phyloP scores from a whole-genome alignment of 2,797 vertebrate species.

The Scarus forsteni region DNA sequence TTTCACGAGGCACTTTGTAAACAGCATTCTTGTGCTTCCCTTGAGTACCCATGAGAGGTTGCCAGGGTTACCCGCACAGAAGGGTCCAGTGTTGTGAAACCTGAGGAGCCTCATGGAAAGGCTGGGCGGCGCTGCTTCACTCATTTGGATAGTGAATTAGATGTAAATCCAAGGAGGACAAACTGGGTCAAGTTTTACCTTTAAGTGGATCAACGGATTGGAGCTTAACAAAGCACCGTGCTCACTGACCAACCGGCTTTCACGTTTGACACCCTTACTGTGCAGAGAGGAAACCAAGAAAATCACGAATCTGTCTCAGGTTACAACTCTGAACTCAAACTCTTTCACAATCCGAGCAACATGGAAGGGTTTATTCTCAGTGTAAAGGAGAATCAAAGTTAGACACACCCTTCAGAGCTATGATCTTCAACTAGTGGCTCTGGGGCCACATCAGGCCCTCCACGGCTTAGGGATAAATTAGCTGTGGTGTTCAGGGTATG shows the following conservation, averaged over 20 bases:
- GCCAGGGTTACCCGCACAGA: constrained; percentile 51
- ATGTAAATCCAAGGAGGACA: constrained; percentile 71
- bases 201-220: constrained; percentile 78
- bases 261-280: constrained; percentile 56
- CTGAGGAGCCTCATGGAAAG: constrained; percentile 48
- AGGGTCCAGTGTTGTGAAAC: constrained; percentile 63
- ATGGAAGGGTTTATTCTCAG: too few relatives aligned
- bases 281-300: constrained; percentile 5
- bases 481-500: too few relatives aligned
- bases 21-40: constrained; percentile 74
- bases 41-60: constrained; percentile 55
- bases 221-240: constrained; percentile 57
- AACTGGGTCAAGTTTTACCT: constrained; percentile 79
- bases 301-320: background rate
- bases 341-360: constrained; percentile 2
- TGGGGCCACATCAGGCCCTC: too few relatives aligned
- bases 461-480: too few relatives aligned
- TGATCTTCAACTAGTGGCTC: too few relatives aligned
- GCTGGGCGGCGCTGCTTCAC: constrained; percentile 45
- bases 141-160: constrained; percentile 67
- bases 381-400: too few relatives aligned
- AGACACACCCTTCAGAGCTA: too few relatives aligned
- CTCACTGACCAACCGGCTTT: constrained; percentile 55
- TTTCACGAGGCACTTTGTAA: constrained; percentile 74
- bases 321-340: background rate